Percentiles rank a stretch among this genome's conserved stretches.
phyloP scores from a whole-genome alignment of 2,113 vertebrate species.

The Ciconia stormi region DNA sequence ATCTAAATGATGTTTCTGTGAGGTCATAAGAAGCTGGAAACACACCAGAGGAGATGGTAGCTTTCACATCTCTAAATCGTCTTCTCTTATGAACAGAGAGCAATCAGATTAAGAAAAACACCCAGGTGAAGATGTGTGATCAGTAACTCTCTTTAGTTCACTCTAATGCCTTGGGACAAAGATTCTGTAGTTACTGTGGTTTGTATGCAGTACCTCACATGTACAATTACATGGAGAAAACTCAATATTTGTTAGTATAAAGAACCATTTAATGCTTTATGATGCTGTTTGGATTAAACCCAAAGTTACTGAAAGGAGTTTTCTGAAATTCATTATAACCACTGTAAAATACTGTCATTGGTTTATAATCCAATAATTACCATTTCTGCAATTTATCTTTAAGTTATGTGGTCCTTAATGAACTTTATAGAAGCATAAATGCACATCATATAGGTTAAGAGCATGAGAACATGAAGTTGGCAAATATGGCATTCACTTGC shows the following conservation, averaged over 20 bases:
- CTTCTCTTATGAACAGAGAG: background rate
- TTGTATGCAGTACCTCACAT: background rate
- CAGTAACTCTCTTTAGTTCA: background rate
- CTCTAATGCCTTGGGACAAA: background rate
- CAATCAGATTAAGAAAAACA: background rate
- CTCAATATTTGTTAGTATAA: background rate
- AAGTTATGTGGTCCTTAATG: conserved; percentile 5
- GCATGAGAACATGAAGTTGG: background rate
- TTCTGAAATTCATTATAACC: background rate
- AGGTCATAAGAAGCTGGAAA: background rate
- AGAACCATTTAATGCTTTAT: background rate
- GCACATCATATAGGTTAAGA: conserved; percentile 9
- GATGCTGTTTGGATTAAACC: background rate
- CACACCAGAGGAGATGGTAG: background rate
- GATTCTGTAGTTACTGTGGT: background rate
- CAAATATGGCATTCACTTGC: background rate
- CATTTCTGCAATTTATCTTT: background rate
- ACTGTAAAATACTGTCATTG: background rate
- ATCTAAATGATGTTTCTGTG: background rate
- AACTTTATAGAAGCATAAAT: conserved; percentile 26
- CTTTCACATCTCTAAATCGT: background rate
- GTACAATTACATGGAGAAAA: background rate
- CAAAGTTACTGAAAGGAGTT: background rate
- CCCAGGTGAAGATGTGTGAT: background rate
- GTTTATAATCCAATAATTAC: conserved; percentile 20